Conservation (phyloP, 2,113 vertebrate species). For the Catharus minimus region DNA sequence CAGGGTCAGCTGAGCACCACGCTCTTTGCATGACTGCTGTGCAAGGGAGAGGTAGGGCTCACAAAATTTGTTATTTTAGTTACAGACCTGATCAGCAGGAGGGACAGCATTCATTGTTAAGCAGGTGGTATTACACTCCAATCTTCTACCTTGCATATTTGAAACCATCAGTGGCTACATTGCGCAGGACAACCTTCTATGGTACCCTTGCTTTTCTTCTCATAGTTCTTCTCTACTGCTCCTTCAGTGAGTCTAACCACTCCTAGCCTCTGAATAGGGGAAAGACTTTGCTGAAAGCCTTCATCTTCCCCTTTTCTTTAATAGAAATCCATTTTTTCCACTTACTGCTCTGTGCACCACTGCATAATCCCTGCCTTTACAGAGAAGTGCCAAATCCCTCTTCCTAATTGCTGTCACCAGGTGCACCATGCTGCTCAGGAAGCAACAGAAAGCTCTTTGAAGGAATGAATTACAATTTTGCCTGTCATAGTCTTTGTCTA, state of each 20-base stretch:
- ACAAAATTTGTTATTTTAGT: not conserved
- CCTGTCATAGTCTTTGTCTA: not conserved
- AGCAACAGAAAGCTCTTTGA: not conserved
- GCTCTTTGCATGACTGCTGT: accelerated
- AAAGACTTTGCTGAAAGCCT: not conserved
- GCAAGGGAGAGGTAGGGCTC: not conserved
- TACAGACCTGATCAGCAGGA: not conserved
- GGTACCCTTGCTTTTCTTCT: not conserved
- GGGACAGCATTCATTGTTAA: not conserved
- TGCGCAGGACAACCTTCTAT: not conserved
- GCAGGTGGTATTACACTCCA: not conserved
- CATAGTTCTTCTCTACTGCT: not conserved
- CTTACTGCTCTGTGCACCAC: not conserved
- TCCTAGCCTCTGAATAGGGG: not conserved
- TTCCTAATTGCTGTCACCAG: not conserved
- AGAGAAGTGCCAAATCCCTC: not conserved
- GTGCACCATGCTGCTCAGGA: not conserved
- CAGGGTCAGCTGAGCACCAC: accelerated
- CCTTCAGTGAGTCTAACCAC: not conserved
- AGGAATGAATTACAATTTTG: not conserved
- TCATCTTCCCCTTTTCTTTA: not conserved
- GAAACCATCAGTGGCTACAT: not conserved
- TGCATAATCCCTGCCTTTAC: not conserved
- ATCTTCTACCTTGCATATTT: not conserved
- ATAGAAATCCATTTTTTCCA: not conserved